phyloP scores from a whole-genome alignment of 2,113 vertebrate species.

The Hassar affinis region DNA sequence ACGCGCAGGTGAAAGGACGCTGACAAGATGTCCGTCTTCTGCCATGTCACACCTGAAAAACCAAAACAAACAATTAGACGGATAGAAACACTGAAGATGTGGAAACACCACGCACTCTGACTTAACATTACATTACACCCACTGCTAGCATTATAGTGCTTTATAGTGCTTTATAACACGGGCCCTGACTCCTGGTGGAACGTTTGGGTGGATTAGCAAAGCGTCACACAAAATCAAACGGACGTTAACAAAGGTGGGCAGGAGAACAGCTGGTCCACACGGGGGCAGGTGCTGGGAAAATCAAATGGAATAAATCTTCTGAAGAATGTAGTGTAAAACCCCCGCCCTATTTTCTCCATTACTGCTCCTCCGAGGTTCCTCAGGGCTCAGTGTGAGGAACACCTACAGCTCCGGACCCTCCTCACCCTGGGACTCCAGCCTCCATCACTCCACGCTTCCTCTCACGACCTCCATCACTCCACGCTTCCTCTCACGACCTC shows the following conservation, averaged over 20 bases:
- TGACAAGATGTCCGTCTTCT: background rate
- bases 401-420: too few species aligned
- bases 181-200: background rate
- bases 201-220: background rate
- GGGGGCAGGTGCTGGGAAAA: background rate
- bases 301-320: too few species aligned
- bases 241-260: background rate
- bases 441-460: too few species aligned
- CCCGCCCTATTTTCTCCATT: background rate
- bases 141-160: too few species aligned
- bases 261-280: background rate
- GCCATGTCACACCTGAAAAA: slow-evolving; percentile 45
- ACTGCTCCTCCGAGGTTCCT: background rate
- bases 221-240: background rate
- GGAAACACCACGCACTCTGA: too few species aligned
- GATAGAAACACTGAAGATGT: background rate
- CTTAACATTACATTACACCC: too few species aligned
- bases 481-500: too few species aligned
- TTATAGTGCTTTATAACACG: background rate
- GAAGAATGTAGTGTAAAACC: too few species aligned
- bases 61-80: background rate
- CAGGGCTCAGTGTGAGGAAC: background rate
- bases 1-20: background rate
- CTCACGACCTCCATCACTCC: too few species aligned
- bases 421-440: too few species aligned